Percentiles rank a stretch among this genome's conserved stretches.
phyloP scores from a whole-genome alignment of 2,113 vertebrate species.

The Boleophthalmus pectinirostris region DNA sequence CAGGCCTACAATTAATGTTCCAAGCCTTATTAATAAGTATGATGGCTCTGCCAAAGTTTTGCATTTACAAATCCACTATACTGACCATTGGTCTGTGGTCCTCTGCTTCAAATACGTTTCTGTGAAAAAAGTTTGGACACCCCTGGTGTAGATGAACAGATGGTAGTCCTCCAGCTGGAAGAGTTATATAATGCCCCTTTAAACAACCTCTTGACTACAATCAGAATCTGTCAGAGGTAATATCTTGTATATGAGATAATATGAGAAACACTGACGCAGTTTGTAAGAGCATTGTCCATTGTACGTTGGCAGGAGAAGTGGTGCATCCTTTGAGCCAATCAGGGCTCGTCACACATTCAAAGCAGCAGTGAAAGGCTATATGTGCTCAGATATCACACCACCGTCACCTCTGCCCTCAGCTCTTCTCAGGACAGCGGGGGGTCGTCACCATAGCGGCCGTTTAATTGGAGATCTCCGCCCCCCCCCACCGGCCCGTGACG shows the following conservation, averaged over 20 bases:
- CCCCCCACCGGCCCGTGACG: constrained; percentile 58
- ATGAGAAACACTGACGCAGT: not conserved
- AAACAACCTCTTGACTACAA: not conserved
- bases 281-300: not conserved
- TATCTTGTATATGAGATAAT: not conserved
- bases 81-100: too few species aligned
- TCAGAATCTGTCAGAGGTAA: not conserved
- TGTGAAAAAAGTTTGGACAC: too few species aligned
- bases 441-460: constrained; percentile 57
- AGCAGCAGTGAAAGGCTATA: constrained; percentile 11
- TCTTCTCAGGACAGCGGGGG: constrained; percentile 56
- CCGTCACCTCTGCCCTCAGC: constrained; percentile 21
- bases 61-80: too few species aligned
- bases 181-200: not conserved
- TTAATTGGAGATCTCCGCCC: constrained; percentile 73
- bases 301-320: not conserved
- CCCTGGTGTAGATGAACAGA: too few species aligned
- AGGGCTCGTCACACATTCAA: constrained; percentile 4
- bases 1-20: too few species aligned
- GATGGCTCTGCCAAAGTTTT: too few species aligned
- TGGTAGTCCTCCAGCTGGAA: too few species aligned
- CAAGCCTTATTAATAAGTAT: too few species aligned
- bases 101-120: too few species aligned
- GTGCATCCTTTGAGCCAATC: not conserved
- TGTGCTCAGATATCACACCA: constrained; percentile 37